Evolutionary conservation across 1,140 invertebrate species (phyloP).

Genomic region (Diplogasteroides magnus): DNA sequence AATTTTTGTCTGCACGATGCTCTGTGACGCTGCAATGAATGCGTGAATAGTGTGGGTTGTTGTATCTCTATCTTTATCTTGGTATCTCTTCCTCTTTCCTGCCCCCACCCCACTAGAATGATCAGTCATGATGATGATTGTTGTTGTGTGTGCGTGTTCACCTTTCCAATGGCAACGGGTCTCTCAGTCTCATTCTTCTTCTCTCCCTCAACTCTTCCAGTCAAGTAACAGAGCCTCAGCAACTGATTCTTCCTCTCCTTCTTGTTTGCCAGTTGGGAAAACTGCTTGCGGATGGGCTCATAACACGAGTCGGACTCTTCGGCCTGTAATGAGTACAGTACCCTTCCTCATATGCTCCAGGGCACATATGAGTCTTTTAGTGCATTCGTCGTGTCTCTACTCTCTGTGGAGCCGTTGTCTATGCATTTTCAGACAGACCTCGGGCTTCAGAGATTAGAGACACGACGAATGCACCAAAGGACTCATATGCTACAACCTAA

Average conservation of each 20-base stretch:
- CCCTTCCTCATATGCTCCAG: neutral
- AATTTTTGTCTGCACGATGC: neutral
- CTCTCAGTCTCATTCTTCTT: neutral
- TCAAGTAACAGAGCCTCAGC: neutral
- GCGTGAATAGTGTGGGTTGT: neutral
- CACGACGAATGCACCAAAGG: too few relatives aligned
- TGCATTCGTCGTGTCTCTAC: too few relatives aligned
- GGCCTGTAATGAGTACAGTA: neutral
- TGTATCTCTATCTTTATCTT: neutral
- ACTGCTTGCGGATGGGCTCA: neutral
- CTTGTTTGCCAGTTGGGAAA: neutral
- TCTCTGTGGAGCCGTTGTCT: too few relatives aligned
- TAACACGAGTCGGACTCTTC: neutral
- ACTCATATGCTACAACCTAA: too few relatives aligned
- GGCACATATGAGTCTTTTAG: too few relatives aligned
- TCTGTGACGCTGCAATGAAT: neutral
- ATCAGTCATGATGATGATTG: neutral
- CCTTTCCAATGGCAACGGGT: neutral
- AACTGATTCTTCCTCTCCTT: neutral
- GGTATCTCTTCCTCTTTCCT: neutral
- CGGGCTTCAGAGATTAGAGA: too few relatives aligned
- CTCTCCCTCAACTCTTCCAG: neutral
- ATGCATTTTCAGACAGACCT: too few relatives aligned
- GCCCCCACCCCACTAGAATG: too few relatives aligned
- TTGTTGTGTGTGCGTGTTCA: too few relatives aligned